Evolutionary conservation across 1,140 invertebrate species (phyloP).

Genomic region (Drosophila carrolli): DNA sequence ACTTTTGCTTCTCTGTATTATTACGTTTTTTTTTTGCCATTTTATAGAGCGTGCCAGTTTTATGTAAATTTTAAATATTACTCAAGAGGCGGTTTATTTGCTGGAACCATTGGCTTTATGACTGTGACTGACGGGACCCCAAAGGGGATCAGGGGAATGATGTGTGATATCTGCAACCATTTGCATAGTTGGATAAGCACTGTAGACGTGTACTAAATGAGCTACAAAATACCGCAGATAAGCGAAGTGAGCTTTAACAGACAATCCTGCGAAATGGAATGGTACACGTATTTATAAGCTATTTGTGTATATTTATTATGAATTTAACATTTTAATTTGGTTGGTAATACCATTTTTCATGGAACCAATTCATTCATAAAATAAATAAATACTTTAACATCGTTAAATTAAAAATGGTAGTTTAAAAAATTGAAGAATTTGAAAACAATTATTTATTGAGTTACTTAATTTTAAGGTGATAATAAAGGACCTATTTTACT

Average conservation of each 20-base stretch:
- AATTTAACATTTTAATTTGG: no score
- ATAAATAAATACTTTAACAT: no score
- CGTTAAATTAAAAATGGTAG: no score
- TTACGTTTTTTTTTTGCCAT: constrained; percentile 34
- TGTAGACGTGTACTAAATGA: constrained; percentile 25
- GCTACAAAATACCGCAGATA: constrained; percentile 29
- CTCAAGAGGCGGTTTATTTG: constrained; percentile 46
- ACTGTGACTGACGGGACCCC: constrained; percentile 24
- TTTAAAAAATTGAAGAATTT: no score
- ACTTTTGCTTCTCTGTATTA: constrained; percentile 26
- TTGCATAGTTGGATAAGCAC: constrained; percentile 50
- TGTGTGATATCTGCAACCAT: constrained; percentile 39
- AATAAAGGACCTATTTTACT: no score
- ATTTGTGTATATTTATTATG: background rate
- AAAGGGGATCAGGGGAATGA: constrained; percentile 5
- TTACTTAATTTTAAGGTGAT: no score
- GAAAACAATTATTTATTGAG: no score
- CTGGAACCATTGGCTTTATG: constrained; percentile 31
- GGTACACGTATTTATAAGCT: background rate
- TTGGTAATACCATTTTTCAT: no score
- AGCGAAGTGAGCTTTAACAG: background rate
- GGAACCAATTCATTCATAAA: no score
- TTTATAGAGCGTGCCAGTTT: constrained; percentile 73
- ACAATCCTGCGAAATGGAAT: background rate
- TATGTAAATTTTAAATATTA: constrained; percentile 72